These are phyloP conservation scores for Sorex maritimensis DNA, from an alignment of 2,797 vertebrate species.

Conservation along the genomic window DNA sequence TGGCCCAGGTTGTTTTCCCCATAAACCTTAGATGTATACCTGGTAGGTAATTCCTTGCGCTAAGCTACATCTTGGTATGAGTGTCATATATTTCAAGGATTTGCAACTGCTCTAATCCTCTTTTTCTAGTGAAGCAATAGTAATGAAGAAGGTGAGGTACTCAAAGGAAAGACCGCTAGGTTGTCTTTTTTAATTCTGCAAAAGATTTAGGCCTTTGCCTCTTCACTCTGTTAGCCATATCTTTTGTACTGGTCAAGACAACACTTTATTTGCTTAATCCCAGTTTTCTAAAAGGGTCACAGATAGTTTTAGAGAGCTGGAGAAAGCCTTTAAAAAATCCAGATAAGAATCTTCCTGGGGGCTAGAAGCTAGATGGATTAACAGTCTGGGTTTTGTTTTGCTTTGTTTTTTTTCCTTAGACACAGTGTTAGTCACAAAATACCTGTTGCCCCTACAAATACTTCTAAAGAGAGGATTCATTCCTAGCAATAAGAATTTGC, in stretches of 20 bases:
- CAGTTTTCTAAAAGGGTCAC: background rate
- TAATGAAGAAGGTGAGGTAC: background rate
- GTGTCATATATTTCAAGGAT: slow-evolving; percentile 34
- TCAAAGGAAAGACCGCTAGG: background rate
- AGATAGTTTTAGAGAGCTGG: background rate
- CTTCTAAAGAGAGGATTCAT: background rate
- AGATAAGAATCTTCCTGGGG: background rate
- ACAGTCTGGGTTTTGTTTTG: background rate
- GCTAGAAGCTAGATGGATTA: background rate
- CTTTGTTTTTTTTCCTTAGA: background rate
- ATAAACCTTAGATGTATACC: background rate
- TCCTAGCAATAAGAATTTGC: background rate
- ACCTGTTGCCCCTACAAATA: background rate
- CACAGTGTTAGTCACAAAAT: background rate
- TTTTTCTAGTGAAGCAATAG: slow-evolving; percentile 28
- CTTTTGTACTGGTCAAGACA: background rate
- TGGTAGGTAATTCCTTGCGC: background rate
- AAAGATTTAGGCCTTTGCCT: slow-evolving; percentile 22
- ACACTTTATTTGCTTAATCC: slow-evolving; percentile 38
- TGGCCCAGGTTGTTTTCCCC: background rate
- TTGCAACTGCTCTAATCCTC: background rate
- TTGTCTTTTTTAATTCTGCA: background rate
- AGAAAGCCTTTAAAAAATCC: slow-evolving; percentile 47
- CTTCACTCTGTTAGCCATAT: background rate
- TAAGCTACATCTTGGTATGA: background rate